Evolutionary conservation across 2,888 invertebrate genomes (phyloP).

Genomic region (Stenodema calcarata): DNA sequence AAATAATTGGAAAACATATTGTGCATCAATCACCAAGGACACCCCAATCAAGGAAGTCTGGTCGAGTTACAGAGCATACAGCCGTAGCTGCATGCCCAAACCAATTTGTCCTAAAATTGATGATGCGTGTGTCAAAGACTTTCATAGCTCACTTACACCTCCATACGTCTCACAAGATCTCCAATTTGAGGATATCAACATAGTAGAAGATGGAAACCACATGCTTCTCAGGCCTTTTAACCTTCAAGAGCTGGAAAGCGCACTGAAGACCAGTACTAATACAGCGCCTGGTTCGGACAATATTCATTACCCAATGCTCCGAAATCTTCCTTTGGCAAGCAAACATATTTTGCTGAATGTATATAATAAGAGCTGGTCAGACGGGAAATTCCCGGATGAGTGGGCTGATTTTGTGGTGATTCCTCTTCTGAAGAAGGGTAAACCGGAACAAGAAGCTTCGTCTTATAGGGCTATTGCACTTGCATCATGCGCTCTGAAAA

Average conservation of each 20-base stretch:
- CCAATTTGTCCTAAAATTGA: too few relatives aligned
- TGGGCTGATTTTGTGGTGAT: background rate
- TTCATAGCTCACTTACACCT: background rate
- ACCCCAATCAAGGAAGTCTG: background rate
- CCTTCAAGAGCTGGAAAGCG: background rate
- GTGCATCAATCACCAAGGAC: background rate
- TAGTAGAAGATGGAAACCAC: background rate
- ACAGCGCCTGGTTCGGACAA: background rate
- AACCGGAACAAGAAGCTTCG: background rate
- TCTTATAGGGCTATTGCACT: background rate
- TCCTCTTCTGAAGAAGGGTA: background rate
- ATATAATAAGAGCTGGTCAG: background rate
- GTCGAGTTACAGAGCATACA: background rate
- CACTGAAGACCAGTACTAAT: background rate
- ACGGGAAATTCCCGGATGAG: background rate
- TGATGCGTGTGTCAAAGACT: background rate
- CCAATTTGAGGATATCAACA: background rate
- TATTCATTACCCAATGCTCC: background rate
- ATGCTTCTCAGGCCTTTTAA: background rate
- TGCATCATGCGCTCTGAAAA: background rate
- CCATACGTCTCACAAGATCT: background rate
- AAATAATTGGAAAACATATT: too few relatives aligned
- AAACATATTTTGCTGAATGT: background rate
- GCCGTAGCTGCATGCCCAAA: background rate
- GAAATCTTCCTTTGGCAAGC: background rate